These are phyloP conservation scores for Caenorhabditis virilis DNA, from an alignment of 2,888 invertebrate species.

Conservation along the genomic window DNA sequence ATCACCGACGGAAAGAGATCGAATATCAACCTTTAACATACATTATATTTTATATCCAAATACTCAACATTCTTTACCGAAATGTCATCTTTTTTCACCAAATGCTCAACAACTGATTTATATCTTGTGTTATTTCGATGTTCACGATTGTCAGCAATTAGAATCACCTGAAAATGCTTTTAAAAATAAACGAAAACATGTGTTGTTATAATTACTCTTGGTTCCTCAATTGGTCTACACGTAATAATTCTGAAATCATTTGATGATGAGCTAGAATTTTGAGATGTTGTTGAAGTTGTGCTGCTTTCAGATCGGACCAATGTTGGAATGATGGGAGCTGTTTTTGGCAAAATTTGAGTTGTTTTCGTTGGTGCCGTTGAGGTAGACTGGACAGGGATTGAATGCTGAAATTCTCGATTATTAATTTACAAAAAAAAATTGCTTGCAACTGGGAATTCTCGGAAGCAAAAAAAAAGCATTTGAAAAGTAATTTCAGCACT, in stretches of 20 bases:
- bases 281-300: background rate
- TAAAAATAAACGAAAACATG: background rate
- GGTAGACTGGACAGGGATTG: too few relatives aligned
- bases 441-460: too few relatives aligned
- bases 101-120: constrained; percentile 44
- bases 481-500: too few relatives aligned
- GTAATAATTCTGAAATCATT: constrained; percentile 21
- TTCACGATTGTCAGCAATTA: constrained; percentile 64
- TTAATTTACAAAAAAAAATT: too few relatives aligned
- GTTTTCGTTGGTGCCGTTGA: too few relatives aligned
- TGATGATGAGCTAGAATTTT: too few relatives aligned
- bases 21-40: constrained; percentile 52
- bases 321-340: background rate
- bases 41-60: too few relatives aligned
- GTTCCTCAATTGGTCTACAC: constrained; percentile 20
- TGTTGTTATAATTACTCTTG: too few relatives aligned
- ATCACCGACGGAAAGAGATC: constrained; percentile 64
- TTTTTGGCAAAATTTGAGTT: background rate
- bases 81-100: constrained; percentile 32
- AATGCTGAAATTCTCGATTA: too few relatives aligned
- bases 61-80: constrained; percentile 20
- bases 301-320: constrained; percentile 1
- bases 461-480: too few relatives aligned
- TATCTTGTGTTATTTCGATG: constrained; percentile 29
- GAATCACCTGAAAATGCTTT: constrained; percentile 37